Evolutionary conservation across 2,113 vertebrate genomes (phyloP).

Genomic region (Melanerpes formicivorus): DNA sequence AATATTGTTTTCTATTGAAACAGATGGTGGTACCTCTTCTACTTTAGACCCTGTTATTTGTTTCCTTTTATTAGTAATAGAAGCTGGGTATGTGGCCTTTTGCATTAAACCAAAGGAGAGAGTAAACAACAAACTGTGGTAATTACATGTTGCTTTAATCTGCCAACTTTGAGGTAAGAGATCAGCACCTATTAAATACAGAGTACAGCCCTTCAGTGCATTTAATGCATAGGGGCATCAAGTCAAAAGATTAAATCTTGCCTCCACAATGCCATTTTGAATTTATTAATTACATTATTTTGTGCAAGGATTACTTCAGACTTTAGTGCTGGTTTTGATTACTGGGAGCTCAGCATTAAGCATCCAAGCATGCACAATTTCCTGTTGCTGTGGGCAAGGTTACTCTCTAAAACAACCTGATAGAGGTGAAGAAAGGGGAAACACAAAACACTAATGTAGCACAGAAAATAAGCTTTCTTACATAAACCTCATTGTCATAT

Average conservation of each 20-base stretch:
- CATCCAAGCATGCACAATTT: neutral
- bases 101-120: neutral
- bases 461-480: conserved; percentile 37
- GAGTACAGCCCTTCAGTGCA: neutral
- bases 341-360: conserved; percentile 47
- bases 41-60: neutral
- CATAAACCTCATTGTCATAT: neutral
- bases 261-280: conserved; percentile 2
- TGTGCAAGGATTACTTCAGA: neutral
- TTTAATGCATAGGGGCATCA: neutral
- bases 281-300: neutral
- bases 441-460: conserved; percentile 35
- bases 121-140: neutral
- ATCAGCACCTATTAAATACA: neutral
- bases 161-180: neutral
- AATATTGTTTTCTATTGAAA: neutral
- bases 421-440: conserved; percentile 17
- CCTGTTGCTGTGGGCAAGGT: conserved; percentile 40
- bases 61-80: neutral
- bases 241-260: neutral
- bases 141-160: neutral
- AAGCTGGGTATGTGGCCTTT: neutral
- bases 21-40: neutral
- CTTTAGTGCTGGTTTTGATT: conserved; percentile 27
- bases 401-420: neutral